Evolutionary conservation across 30 jellyfish, hydroid and myxozoan genomes (phyloP), one percentile per base, ranked within the genome.

Genomic region (Chrysaora quinquecirrha): DNA sequence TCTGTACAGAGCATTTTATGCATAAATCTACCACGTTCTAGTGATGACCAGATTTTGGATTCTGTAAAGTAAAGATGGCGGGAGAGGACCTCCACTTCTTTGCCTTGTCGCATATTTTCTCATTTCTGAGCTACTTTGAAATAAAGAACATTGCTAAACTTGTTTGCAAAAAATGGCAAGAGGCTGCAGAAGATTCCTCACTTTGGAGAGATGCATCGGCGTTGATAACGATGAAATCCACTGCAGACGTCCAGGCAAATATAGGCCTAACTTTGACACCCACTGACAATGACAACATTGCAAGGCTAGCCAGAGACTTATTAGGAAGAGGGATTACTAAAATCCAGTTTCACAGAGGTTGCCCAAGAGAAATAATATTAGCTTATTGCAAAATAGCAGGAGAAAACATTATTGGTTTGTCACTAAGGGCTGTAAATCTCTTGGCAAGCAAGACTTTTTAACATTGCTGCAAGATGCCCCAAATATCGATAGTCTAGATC

Each of bases 121-220:
- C 34, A 21, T 78, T 35, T 66, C 81, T 60, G 69, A 43, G 62
- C 62, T 21, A 43, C 14, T 64, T 78, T 47, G 74, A 64, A 73
- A 47, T 38, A 65, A 78, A 63, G 34, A 22, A 64, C 58, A 43
- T 56, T 20, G 48, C 89, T 18, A 61, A 25, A 35, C 81, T 63
- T 20, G 89, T 78, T 0, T 78, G 81, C 89, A 78, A 24, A 29
- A 23, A 14, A 4, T 78, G 89, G 89, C 46, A 78, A 29, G 65
- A 61, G 33, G 81, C 79, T 9, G 82, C 80, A 7, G 68, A 38
- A 29, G 89, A 78, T 63, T 68, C 81, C 10, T 60, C 69, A 6
- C 34, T 78, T 1, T 78, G 89, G 89, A 78, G 27, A 30, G 73
- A 64, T 61, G 89, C 81, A 2, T 24, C 43, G 46, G 81, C 73